Evolutionary conservation across 1,140 invertebrate species (phyloP), one percentile per base, ranked within the genome.

Genomic region (Euglossa dilemma): DNA sequence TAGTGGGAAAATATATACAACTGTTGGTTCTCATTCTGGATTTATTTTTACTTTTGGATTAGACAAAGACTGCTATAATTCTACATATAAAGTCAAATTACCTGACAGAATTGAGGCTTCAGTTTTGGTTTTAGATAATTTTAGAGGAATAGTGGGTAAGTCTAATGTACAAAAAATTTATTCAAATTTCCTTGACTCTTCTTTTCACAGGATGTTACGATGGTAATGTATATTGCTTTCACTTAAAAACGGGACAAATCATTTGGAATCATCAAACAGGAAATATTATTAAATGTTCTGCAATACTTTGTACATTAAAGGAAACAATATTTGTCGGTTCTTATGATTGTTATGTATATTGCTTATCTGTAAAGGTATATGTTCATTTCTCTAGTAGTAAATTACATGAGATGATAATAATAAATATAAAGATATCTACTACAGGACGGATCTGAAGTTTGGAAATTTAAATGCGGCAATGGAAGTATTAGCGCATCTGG

Each of bases 201-300:
- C 81, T 85, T 81, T 52, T 95, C 88, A 84, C 95, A 94, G 97
- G 97, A 61, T 96, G 96, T 80, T 97, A 97, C 89, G 95, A 97
- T 94, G 95, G 95, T 12, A 93, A 93, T 45, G 87, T 97, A 2
- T 96, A 97, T 86, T 95, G 96, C 83, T 90, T 97, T 43, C 89
- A 95, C 74, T 87, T 95, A 23, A 91, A 93, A 76, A 94, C 89
- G 80, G 96, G 96, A 64, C 83, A 94, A 71, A 94, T 96, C 70
- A 83, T 93, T 28, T 97, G 97, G 97, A 95, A 93, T 79, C 95
- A 95, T 88, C 90, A 95, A 89, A 96, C 97, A 12, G 93, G 91
- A 14, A 95, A 95, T 73, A 95, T 95, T 91, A 94, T 97, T 18
- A 97, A 97, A 93, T 96, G 96, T 90, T 96, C 96, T 87, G 96